Base-by-base conservation (phyloP, 2,797 vertebrate species). In the Peromyscus eremicus region DNA sequence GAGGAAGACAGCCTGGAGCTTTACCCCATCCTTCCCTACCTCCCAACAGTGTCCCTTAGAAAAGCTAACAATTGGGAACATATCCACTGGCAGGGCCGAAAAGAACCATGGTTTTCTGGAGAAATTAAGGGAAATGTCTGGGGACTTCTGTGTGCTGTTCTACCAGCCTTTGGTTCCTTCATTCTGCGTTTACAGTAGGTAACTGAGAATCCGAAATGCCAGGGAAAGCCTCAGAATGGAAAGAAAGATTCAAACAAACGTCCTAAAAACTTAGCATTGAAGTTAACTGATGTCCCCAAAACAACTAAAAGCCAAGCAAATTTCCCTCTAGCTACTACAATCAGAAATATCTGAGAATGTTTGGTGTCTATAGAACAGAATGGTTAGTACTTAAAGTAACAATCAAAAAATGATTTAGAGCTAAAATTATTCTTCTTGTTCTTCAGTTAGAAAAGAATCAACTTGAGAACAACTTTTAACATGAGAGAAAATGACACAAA, bases 351-450 rank as follows among this genome's bases (percentile, higher is more conserved):
- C 90, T 87, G 66, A 89, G 57, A 91, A 84, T 6, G 70, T 76
- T 84, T 37, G 3, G 9, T 68, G 82, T 64, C 16, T 79, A 21
- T 64, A 68, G 87, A 91, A 91, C 49, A 73, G 8, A 94, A 92
- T 62, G 23, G 21, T 82, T 84, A 55, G 16, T 70, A 86, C 79
- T 76, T 55, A 84, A 77, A 94, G 55, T 55, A 76, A 81, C 49
- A 49, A 83, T 75, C 21, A 89, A 93, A 96, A 95, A 68, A 46
- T 66, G 89, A 77, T 4, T 82, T 77, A 21, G 7, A 86, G 7
- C 37, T 92, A 83, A 80, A 90, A 85, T 76, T 57, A 52, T 83
- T 66, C n/a, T 70, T 62, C 2, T 46, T 91, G 7, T 80, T 82
- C 46, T 89, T 94, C 4, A 86, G 11, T 73, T 27, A 81, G 8